Evolutionary conservation across 2,113 vertebrate genomes (phyloP).

Genomic region (Synodontis membranacea): DNA sequence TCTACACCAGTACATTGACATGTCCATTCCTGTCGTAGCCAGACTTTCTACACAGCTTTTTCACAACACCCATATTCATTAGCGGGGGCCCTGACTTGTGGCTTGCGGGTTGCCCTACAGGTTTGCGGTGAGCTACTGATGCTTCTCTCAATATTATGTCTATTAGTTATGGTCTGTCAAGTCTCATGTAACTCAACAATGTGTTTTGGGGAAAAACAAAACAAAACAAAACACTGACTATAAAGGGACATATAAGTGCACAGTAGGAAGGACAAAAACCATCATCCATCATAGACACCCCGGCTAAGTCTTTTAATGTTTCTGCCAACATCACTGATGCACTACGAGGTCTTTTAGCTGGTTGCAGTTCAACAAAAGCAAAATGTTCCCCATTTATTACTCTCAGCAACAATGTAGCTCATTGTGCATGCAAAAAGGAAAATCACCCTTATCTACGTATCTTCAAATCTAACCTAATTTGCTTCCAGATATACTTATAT

Average conservation of each 20-base stretch:
- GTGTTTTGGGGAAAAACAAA: conserved; percentile 18
- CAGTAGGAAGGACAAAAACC: conserved; percentile 9
- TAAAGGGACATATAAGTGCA: conserved; percentile 11
- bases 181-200: conserved; percentile 14
- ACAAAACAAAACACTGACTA: conserved; percentile 17
- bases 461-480: not conserved
- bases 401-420: not conserved
- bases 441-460: not conserved
- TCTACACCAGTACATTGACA: not conserved
- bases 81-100: not conserved
- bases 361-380: conserved; percentile 7
- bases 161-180: conserved; percentile 20
- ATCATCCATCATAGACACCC: conserved; percentile 12
- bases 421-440: conserved; percentile 6
- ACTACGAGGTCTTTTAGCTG: conserved; percentile 4
- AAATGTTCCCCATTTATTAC: not conserved
- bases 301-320: conserved; percentile 1
- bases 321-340: conserved; percentile 8
- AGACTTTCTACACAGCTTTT: not conserved
- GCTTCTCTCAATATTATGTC: not conserved
- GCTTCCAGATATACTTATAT: not conserved
- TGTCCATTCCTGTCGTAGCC: not conserved
- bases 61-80: not conserved
- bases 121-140: not conserved
- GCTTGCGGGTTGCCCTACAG: not conserved